phyloP scores from a whole-genome alignment of 2,888 invertebrate species.

The Cataglyphis cursor region DNA sequence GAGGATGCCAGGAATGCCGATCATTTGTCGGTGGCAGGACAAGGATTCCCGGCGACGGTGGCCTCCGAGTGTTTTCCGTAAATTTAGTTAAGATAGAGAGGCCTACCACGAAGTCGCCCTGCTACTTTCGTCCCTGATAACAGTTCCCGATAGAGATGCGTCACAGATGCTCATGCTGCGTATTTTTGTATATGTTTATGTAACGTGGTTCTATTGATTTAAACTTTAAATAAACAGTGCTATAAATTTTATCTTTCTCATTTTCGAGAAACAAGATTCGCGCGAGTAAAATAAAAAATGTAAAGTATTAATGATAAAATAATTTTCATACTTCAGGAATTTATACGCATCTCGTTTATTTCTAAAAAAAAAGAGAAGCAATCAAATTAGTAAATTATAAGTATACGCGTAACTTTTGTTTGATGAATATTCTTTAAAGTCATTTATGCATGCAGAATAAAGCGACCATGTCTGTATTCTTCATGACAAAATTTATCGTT shows the following conservation, averaged over 20 bases:
- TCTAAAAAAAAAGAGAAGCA: background rate
- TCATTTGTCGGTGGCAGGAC: constrained; percentile 80
- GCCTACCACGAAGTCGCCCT: constrained; percentile 74
- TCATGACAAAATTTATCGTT: background rate
- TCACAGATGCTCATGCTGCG: background rate
- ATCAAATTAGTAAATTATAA: background rate
- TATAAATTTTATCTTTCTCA: background rate
- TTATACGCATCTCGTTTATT: background rate
- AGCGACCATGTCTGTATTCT: background rate
- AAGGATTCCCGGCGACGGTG: constrained; percentile 79
- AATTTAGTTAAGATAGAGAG: constrained; percentile 82
- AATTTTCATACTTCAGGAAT: background rate
- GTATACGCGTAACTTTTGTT: background rate
- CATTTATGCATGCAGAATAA: background rate
- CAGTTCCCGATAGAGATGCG: constrained; percentile 23
- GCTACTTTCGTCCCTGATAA: constrained; percentile 61
- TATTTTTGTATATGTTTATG: background rate
- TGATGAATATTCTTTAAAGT: constrained; percentile 14
- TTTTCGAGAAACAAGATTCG: background rate
- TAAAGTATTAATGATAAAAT: background rate
- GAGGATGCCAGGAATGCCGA: constrained; percentile 77
- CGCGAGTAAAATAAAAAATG: background rate
- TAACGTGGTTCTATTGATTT: background rate
- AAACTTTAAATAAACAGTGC: background rate
- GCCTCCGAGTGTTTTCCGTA: constrained; percentile 80